Conservation (phyloP, 2,113 vertebrate genomes). For the Gobiocypris rarus region DNA sequence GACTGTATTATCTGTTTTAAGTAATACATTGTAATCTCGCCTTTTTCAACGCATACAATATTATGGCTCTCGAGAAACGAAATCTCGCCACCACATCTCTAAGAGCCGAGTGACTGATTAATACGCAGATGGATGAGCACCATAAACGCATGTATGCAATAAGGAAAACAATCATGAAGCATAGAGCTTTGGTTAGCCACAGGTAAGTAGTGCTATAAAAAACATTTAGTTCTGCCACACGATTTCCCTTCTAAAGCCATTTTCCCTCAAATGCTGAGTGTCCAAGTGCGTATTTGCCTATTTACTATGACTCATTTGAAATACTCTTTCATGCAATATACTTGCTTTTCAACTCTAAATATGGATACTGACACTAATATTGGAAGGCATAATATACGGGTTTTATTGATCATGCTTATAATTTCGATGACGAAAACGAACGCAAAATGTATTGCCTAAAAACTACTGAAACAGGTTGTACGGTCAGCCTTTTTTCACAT, state of each 20-base stretch:
- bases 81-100: background rate
- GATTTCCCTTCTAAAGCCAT: background rate
- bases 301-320: background rate
- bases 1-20: background rate
- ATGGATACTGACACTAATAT: no score
- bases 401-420: background rate
- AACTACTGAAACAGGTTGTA: constrained; percentile 36
- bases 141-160: background rate
- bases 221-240: background rate
- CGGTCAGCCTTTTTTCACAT: constrained; percentile 31
- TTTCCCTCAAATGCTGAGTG: background rate
- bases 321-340: background rate
- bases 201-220: constrained; percentile 9
- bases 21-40: background rate
- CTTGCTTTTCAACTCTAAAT: background rate
- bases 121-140: background rate
- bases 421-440: background rate
- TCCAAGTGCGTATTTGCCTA: background rate
- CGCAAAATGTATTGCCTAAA: background rate
- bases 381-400: background rate
- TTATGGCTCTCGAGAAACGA: background rate
- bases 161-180: background rate
- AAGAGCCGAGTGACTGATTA: background rate
- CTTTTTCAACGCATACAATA: background rate
- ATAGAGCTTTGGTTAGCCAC: constrained; percentile 9